A percentile compares a stretch with the other conserved stretches of the same genome.
Evolutionary conservation across 2,797 vertebrate species (phyloP).

Genomic region (Acanthiza pusilla): DNA sequence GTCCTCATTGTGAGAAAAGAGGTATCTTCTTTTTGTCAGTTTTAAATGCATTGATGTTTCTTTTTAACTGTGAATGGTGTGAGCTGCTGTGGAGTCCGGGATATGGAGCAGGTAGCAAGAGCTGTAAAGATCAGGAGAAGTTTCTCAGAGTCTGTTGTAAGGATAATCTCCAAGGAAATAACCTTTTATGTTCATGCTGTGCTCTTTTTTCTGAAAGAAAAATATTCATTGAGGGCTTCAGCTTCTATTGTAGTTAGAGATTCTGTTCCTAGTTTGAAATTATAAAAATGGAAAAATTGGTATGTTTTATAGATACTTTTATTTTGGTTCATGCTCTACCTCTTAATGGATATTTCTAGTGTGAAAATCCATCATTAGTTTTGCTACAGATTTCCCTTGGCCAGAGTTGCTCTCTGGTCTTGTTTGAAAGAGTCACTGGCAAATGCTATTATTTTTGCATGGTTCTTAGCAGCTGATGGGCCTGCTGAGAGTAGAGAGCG

Average conservation of each 20-base stretch:
- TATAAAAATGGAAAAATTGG: not conserved
- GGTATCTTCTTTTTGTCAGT: not conserved
- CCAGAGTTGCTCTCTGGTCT: not conserved
- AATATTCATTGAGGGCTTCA: not conserved
- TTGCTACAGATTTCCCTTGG: not conserved
- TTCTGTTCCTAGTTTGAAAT: not conserved
- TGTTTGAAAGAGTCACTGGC: not conserved
- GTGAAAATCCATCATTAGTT: not conserved
- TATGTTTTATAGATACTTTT: not conserved
- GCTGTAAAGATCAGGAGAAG: not conserved
- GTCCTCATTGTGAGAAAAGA: not conserved
- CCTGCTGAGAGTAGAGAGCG: fast-evolving
- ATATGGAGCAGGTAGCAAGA: not conserved
- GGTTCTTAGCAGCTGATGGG: not conserved
- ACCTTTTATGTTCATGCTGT: not conserved
- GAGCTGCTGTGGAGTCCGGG: not conserved
- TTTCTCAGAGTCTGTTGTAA: not conserved
- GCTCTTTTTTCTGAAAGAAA: not conserved
- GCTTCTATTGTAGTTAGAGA: not conserved
- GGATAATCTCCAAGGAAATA: not conserved
- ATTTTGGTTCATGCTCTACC: not conserved
- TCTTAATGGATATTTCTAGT: not conserved
- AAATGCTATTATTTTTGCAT: not conserved
- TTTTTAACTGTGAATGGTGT: not conserved
- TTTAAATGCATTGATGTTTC: not conserved